phyloP scores from a whole-genome alignment of 2,797 vertebrate species.

The Geotrypetes seraphini region DNA sequence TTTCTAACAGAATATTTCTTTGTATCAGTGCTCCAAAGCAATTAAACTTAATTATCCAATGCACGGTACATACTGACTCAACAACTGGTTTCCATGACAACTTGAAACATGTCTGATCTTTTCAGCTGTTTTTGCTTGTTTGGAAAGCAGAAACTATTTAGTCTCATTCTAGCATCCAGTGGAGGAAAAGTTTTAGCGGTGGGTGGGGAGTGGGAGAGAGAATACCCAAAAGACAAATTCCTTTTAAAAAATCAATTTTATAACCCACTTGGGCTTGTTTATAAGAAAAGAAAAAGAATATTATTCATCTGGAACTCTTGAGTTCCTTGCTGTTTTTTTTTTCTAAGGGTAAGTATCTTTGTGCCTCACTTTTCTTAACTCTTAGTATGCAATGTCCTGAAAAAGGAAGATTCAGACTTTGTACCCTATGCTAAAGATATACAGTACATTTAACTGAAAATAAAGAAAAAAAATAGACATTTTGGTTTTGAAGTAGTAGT shows the following conservation, averaged over 20 bases:
- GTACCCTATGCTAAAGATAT: too few relatives aligned
- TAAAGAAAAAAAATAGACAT: too few relatives aligned
- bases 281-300: conserved; percentile 9
- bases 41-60: conserved; percentile 28
- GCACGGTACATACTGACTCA: too few relatives aligned
- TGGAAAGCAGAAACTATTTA: conserved; percentile 21
- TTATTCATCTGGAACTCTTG: conserved; percentile 20
- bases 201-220: too few relatives aligned
- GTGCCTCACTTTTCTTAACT: too few relatives aligned
- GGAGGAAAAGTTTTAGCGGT: conserved; percentile 17
- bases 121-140: too few relatives aligned
- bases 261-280: conserved; percentile 2
- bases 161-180: conserved; percentile 9
- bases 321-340: conserved; percentile 30
- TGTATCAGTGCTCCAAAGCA: neutral
- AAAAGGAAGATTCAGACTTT: too few relatives aligned
- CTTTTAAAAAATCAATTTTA: conserved; percentile 13
- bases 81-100: conserved; percentile 13
- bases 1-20: conserved; percentile 15
- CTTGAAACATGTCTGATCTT: conserved; percentile 22
- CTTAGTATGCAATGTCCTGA: too few relatives aligned
- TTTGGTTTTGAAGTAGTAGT: too few relatives aligned
- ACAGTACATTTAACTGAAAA: too few relatives aligned
- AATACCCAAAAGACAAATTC: conserved; percentile 1
- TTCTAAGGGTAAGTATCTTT: too few relatives aligned